Percentiles rank a stretch among this genome's conserved stretches.
phyloP scores from a whole-genome alignment of 2,797 vertebrate genomes.

The Tapera naevia region DNA sequence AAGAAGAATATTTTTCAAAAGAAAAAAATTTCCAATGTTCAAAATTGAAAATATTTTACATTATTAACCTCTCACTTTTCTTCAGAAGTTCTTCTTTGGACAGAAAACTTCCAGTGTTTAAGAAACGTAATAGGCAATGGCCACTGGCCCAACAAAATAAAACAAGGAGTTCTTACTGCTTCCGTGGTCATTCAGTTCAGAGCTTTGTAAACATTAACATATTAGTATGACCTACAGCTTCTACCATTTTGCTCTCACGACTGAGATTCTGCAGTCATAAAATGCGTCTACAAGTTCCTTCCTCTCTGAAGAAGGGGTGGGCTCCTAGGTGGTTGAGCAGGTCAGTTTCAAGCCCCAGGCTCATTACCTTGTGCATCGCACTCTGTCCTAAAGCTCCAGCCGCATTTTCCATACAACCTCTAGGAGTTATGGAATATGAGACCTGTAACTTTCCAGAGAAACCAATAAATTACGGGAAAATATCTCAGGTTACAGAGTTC shows the following conservation, averaged over 20 bases:
- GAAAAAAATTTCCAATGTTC: background rate
- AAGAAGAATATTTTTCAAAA: background rate
- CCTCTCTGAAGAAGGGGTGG: background rate
- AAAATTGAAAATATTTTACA: background rate
- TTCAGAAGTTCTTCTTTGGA: background rate
- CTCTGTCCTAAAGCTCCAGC: constrained; percentile 25
- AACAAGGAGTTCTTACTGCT: background rate
- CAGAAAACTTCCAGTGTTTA: background rate
- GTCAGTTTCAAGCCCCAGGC: background rate
- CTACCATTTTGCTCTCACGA: background rate
- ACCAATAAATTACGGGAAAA: background rate
- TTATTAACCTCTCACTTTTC: background rate
- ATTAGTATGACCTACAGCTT: background rate
- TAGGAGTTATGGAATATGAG: background rate
- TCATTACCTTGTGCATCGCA: background rate
- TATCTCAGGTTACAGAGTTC: constrained; percentile 12
- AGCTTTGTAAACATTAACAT: constrained; percentile 47
- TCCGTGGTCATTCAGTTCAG: background rate
- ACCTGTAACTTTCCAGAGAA: constrained; percentile 11
- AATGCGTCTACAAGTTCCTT: background rate
- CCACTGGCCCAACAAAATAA: background rate
- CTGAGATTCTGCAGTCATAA: background rate
- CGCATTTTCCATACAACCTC: constrained; percentile 28
- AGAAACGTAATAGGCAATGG: background rate
- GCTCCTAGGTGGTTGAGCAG: background rate